phyloP scores from a whole-genome alignment of 30 jellyfish, hydroid and myxozoan species.

The Turritopsis dohrnii region DNA sequence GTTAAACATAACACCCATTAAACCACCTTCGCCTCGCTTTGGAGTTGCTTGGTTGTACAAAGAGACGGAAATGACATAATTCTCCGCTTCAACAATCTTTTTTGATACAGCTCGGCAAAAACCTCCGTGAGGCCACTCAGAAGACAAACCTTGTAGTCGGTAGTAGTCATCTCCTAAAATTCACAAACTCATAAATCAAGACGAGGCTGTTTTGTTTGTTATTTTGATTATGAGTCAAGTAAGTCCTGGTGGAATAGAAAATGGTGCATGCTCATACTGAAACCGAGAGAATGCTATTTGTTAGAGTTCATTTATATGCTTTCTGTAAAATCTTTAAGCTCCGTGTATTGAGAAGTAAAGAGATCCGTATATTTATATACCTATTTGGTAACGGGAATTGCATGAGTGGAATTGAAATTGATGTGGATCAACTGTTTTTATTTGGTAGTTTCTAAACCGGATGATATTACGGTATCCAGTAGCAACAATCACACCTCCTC shows the following conservation, averaged over 20 bases:
- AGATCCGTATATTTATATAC: constrained; percentile 9
- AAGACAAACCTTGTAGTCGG: constrained; percentile 50
- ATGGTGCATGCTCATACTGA: too few species aligned
- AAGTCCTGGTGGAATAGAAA: too few species aligned
- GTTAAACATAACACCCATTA: constrained; percentile 58
- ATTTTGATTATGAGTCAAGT: too few species aligned
- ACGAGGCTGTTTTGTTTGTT: neutral
- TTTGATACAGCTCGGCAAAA: constrained; percentile 60
- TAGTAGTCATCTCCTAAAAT: constrained; percentile 25
- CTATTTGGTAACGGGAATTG: constrained; percentile 48
- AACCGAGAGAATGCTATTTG: too few species aligned
- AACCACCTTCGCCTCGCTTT: constrained; percentile 52
- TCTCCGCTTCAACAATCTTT: constrained; percentile 23
- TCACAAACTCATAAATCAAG: neutral
- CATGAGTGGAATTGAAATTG: constrained; percentile 53
- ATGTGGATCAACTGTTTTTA: constrained; percentile 42
- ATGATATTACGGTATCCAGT: constrained; percentile 60
- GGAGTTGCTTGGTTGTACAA: constrained; percentile 53
- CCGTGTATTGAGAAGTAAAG: too few species aligned
- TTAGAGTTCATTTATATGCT: too few species aligned
- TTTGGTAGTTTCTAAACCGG: constrained; percentile 45
- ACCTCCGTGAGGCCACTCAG: constrained; percentile 80
- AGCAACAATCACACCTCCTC: constrained; percentile 77
- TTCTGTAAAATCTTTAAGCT: too few species aligned
- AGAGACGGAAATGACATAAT: constrained; percentile 58